These are phyloP conservation scores for Seriola rivoliana DNA, from an alignment of 2,113 vertebrate species.

Conservation along the genomic window DNA sequence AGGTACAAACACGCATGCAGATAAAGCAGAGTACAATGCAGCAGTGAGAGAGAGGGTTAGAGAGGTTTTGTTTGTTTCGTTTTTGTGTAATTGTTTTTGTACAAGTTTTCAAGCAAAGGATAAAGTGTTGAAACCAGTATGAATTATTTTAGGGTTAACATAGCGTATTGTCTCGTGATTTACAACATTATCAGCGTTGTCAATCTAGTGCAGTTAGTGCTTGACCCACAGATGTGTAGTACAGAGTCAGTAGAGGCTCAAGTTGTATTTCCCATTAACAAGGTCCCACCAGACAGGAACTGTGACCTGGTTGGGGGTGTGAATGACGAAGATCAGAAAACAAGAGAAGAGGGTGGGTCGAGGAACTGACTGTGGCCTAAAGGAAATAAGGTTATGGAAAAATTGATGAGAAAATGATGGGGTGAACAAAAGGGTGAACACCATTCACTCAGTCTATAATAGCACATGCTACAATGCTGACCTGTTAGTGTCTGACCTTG, in stretches of 20 bases:
- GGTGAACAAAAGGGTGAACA: slow-evolving; percentile 26
- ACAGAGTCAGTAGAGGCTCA: background rate
- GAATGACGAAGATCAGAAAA: slow-evolving; percentile 33
- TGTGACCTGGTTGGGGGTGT: slow-evolving; percentile 33
- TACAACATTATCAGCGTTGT: background rate
- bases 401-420: slow-evolving; percentile 38
- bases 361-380: slow-evolving; percentile 41
- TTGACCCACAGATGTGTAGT: background rate
- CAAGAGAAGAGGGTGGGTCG: slow-evolving; percentile 52
- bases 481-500: background rate
- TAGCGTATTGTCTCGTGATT: background rate
- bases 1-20: background rate
- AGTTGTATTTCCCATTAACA: slow-evolving; percentile 24
- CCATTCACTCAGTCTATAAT: background rate
- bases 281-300: slow-evolving; percentile 43
- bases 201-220: background rate
- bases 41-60: background rate
- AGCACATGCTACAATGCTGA: slow-evolving; percentile 10
- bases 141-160: background rate
- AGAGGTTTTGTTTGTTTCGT: background rate
- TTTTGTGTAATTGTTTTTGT: background rate
- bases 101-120: background rate
- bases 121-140: background rate
- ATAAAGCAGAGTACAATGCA: background rate
- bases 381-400: slow-evolving; percentile 66